Evolutionary conservation across 2,797 vertebrate genomes (phyloP), one percentile per base, ranked within the genome.

Genomic region (Apodemus agrarius): DNA sequence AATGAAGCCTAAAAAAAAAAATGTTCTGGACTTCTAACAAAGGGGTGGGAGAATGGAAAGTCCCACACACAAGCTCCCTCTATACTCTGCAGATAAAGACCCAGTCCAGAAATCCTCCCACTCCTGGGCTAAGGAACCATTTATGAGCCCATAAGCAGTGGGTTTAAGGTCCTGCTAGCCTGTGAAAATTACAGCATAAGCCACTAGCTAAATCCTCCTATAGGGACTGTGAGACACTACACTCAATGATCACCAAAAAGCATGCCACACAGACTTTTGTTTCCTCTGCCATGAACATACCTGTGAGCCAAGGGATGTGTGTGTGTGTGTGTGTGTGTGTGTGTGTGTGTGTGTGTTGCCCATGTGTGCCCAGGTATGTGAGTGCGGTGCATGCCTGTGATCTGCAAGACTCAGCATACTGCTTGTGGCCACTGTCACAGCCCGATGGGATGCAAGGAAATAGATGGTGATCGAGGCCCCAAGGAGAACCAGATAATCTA

Each of bases 321-420:
- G 17, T 7, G 37, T 40, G 21, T 76, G 16, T 1, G 2, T 10
- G 8, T 16, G 22, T 26, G 13, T 16, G 72, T 75, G 74, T 4
- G 16, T 19, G 13, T 4, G 4, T 78, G 26, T 78, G 43, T 31
- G 8, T 10, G 8, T 11, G 17, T 21, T 26, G 12, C 9, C 31
- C 34, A 9, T 40, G 37, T 26, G 22, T 26, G 9, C 3, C 7
- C 4, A 8, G 14, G 31, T 21, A 13, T 74, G 14, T 76, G 40
- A 24, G 12, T 76, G 16, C 1, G 6, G 43, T 49, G 16, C 1
- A 2, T 11, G 8, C 9, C 8, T 16, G 10, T 19, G 21, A 40
- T 34, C 34, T 69, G 9, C 63, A 57, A 2, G 4, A 6, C 16
- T 34, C 11, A 24, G 43, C 17, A 74, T 16, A 17, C 19, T 21